A percentile compares a stretch with the other conserved stretches of the same genome.
Evolutionary conservation across 2,113 vertebrate species (phyloP).

Genomic region (Parus major): DNA sequence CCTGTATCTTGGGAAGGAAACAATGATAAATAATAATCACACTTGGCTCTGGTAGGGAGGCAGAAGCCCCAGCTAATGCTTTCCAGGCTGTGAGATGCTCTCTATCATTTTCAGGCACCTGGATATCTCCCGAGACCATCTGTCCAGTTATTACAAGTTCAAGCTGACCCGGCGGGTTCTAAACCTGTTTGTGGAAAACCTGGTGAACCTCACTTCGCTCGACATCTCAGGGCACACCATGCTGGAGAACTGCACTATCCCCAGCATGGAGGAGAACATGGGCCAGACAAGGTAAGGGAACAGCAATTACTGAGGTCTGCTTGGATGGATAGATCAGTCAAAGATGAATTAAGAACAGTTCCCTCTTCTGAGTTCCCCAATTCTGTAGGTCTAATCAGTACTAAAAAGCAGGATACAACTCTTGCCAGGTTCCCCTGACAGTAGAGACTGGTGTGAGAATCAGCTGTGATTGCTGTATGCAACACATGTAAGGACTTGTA

Average conservation of each 20-base stretch:
- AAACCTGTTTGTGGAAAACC: constrained; percentile 87
- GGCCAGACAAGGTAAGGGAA: constrained; percentile 86
- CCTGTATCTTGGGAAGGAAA: not conserved
- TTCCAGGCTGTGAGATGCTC: constrained; percentile 25
- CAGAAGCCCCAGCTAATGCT: not conserved
- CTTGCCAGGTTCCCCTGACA: not conserved
- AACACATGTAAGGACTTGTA: not conserved
- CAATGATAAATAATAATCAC: not conserved
- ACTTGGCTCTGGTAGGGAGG: not conserved
- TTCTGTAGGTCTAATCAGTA: not conserved
- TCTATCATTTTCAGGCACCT: constrained; percentile 80
- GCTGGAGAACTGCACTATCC: constrained; percentile 93
- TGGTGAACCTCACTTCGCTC: constrained; percentile 88
- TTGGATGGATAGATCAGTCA: not conserved
- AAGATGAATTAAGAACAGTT: not conserved
- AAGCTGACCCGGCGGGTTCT: constrained; percentile 91
- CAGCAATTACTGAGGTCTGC: not conserved
- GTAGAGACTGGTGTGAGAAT: not conserved
- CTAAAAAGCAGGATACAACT: not conserved
- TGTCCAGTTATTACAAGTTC: constrained; percentile 88
- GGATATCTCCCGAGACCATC: constrained; percentile 91
- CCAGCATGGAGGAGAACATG: constrained; percentile 91
- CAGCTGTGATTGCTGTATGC: not conserved
- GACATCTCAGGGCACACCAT: constrained; percentile 96
- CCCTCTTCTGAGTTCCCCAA: not conserved